Evolutionary conservation across 2,113 vertebrate species (phyloP), one percentile per base, ranked within the genome.

Genomic region (Crotophaga sulcirostris): DNA sequence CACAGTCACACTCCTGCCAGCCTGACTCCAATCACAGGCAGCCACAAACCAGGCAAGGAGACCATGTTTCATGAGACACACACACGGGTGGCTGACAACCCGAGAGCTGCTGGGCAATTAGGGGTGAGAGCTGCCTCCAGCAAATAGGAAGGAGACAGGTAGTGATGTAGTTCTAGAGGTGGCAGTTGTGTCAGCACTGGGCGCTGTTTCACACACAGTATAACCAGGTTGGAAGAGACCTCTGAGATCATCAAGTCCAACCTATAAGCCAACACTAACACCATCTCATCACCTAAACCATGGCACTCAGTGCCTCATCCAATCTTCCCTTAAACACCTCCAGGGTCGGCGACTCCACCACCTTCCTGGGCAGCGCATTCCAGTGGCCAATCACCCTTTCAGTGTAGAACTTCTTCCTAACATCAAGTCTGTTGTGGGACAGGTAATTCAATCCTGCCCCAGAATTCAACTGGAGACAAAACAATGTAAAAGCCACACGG

Each of bases 401-500:
- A n/a, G n/a, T n/a, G n/a, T n/a, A n/a, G n/a, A n/a, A n/a, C n/a
- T n/a, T n/a, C n/a, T n/a, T n/a, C n/a, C n/a, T n/a, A n/a, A n/a
- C n/a, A n/a, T n/a, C n/a, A n/a, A n/a, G n/a, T n/a, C n/a, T n/a
- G n/a, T 16, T 84, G 49, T 23, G 84, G 74, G 87, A 87, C 90
- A 91, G 96, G 96, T 96, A 95, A 95, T 93, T 95, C 84, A 90
- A 85, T 77, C 79, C 10, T 3, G 49, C 44, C 78, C 82, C 54
- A 51, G 90, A 87, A 68, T 68, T 44, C 1, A 0, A 68, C 76
- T 21, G 76, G 92, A 97, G 95, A 95, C 95, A 95, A 95, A 97
- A 94, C 96, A 95, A 68, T 91, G 29, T 60, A 42, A 85, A 91
- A 97, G 92, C 95, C 94, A 93, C 93, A 87, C 90, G 96, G 93